Evolutionary conservation across 2,888 invertebrate species (phyloP).

Genomic region (Palloptera scutellata): DNA sequence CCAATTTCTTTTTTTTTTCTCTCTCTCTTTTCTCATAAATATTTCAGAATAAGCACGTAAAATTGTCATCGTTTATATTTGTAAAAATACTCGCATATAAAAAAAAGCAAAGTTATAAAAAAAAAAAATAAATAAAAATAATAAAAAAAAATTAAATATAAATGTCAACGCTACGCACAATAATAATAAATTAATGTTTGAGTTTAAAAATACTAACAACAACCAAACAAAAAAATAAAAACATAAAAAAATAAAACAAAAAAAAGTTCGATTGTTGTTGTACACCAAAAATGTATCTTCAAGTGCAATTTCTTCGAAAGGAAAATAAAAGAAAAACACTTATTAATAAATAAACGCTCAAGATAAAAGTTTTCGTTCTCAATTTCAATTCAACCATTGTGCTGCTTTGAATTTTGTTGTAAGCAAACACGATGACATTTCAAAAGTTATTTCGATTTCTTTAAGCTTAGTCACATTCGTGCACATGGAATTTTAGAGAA

Average conservation of each 20-base stretch:
- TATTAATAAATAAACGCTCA: too few species aligned
- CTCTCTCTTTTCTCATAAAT: constrained; percentile 2
- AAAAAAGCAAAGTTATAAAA: not conserved
- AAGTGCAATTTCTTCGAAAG: too few species aligned
- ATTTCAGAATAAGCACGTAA: constrained; percentile 1
- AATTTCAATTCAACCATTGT: too few species aligned
- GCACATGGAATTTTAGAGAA: too few species aligned
- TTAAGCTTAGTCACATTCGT: too few species aligned
- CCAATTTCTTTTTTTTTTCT: constrained; percentile 2
- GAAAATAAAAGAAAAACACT: too few species aligned
- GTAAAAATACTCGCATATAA: not conserved
- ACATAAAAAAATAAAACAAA: constrained; percentile 8
- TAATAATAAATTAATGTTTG: not conserved
- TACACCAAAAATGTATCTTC: not conserved
- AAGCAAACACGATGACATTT: too few species aligned
- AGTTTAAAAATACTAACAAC: not conserved
- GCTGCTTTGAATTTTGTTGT: too few species aligned
- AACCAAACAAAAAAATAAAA: too few species aligned
- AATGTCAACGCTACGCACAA: too few species aligned
- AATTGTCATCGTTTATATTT: not conserved
- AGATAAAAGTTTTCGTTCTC: too few species aligned
- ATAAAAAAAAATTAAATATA: constrained; percentile 6
- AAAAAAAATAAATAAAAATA: not conserved
- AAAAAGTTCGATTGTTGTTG: not conserved
- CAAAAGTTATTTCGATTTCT: too few species aligned